phyloP scores from a whole-genome alignment of 2,797 vertebrate genomes.

The Dromococcyx pavoninus region DNA sequence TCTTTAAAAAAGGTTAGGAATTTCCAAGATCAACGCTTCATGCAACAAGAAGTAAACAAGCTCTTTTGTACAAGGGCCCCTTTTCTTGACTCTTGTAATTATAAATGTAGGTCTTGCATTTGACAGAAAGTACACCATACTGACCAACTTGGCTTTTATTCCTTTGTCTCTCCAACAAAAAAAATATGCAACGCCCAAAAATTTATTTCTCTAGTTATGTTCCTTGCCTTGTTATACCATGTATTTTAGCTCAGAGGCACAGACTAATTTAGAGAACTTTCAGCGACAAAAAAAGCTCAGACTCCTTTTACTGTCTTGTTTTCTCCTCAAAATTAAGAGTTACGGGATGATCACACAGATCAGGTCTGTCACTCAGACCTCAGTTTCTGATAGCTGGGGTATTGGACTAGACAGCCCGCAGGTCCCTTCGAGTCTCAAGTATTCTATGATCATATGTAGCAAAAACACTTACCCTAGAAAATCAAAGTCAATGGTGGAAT shows the following conservation, averaged over 20 bases:
- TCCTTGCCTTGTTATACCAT: not conserved
- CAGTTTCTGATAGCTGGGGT: not conserved
- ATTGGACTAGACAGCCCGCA: not conserved
- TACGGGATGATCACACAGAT: not conserved
- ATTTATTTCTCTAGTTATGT: not conserved
- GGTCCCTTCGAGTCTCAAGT: not conserved
- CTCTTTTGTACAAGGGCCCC: not conserved
- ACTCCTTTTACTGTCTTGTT: not conserved
- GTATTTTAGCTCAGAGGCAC: not conserved
- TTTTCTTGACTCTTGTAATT: not conserved
- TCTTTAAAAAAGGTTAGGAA: not conserved
- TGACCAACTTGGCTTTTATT: not conserved
- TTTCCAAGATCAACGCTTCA: not conserved
- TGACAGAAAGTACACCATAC: not conserved
- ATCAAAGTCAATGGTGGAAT: constrained; percentile 94
- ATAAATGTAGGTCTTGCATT: rapidly evolving
- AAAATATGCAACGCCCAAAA: not conserved
- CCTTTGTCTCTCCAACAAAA: not conserved
- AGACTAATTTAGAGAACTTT: not conserved
- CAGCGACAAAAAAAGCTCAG: not conserved
- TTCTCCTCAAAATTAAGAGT: not conserved
- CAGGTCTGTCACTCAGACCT: not conserved
- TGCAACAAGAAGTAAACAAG: not conserved
- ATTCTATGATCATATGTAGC: not conserved
- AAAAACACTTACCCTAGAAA: constrained; percentile 87